Conservation (phyloP, 2,113 vertebrate genomes). For the Genyomyrus donnyi region DNA sequence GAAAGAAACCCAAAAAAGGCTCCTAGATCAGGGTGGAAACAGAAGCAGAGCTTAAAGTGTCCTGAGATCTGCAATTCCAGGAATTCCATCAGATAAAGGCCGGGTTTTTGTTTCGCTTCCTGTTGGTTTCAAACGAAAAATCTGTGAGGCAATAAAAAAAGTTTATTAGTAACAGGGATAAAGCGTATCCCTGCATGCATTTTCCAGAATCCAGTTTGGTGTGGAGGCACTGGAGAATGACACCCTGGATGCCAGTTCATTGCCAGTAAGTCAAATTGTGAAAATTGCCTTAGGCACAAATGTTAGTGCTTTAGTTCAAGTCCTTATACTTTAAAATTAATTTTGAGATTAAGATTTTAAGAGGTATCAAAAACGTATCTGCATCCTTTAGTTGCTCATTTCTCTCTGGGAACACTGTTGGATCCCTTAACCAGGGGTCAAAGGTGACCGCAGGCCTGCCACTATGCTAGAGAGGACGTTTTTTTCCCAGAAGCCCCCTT, state of each 20-base stretch:
- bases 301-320: neutral
- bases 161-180: neutral
- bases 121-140: neutral
- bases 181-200: neutral
- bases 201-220: neutral
- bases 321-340: neutral
- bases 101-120: neutral
- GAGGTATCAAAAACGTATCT: neutral
- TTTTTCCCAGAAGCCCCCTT: slow-evolving; percentile 27
- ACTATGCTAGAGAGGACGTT: neutral
- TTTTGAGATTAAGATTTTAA: neutral
- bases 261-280: neutral
- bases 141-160: neutral
- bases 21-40: neutral
- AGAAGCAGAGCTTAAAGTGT: neutral
- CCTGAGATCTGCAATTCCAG: neutral
- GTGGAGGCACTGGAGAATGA: neutral
- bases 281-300: neutral
- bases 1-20: neutral
- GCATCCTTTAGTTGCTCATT: neutral
- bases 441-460: neutral
- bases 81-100: neutral
- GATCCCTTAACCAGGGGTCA: neutral
- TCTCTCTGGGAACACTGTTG: neutral
- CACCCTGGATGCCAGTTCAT: neutral